Evolutionary conservation across 2,888 invertebrate species (phyloP).

Genomic region (Geophilus truncorum): DNA sequence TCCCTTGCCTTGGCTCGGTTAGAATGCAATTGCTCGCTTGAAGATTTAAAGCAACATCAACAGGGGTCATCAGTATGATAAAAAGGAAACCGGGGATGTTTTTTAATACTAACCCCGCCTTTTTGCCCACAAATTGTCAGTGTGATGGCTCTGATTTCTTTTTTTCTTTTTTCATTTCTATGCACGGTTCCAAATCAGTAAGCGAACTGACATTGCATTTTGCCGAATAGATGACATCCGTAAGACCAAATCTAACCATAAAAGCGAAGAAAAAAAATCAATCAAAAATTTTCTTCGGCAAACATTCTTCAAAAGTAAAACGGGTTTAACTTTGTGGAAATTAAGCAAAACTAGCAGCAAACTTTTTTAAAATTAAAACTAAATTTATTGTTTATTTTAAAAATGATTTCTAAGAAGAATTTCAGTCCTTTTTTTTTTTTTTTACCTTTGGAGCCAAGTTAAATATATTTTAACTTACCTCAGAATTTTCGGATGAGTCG

Average conservation of each 20-base stretch:
- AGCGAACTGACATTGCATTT: not conserved
- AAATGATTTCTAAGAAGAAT: too few relatives aligned
- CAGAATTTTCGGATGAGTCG: too few relatives aligned
- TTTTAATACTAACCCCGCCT: not conserved
- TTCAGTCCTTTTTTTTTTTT: too few relatives aligned
- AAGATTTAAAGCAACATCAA: conserved; percentile 13
- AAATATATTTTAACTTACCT: too few relatives aligned
- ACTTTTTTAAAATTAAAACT: too few relatives aligned
- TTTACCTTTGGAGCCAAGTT: not conserved
- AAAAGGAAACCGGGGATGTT: conserved; percentile 11
- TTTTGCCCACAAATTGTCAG: conserved; percentile 1
- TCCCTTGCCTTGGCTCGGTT: not conserved
- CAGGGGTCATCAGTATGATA: conserved; percentile 11
- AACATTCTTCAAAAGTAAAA: too few relatives aligned
- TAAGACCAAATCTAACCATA: not conserved
- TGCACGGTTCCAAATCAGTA: not conserved
- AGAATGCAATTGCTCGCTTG: not conserved
- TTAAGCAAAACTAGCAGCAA: too few relatives aligned
- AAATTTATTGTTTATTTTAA: too few relatives aligned
- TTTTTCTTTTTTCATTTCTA: not conserved
- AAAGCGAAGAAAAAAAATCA: not conserved
- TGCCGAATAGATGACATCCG: not conserved
- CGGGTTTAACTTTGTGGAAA: too few relatives aligned
- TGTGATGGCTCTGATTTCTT: not conserved
- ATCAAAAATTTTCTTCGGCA: too few relatives aligned